These are phyloP conservation scores for Neodiprion pinetum DNA, from an alignment of 1,140 invertebrate species.

Conservation along the genomic window DNA sequence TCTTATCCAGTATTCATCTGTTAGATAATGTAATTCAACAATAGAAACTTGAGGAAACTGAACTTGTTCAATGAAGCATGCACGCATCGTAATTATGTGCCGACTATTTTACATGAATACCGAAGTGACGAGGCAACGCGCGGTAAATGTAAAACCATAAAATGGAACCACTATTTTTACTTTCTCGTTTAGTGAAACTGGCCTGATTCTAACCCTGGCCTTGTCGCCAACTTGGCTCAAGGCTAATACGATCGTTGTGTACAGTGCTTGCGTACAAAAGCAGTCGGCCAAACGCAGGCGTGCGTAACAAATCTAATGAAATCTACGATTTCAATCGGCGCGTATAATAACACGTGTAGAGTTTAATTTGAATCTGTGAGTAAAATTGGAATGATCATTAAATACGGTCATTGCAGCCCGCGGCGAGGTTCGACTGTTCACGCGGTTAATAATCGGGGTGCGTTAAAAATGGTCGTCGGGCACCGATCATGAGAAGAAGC, in stretches of 20 bases:
- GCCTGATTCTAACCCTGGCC: not conserved
- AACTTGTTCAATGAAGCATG: no score
- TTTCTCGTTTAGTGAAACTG: constrained; percentile 1
- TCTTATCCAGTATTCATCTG: no score
- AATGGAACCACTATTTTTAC: not conserved
- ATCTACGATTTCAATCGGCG: not conserved
- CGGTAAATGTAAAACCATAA: not conserved
- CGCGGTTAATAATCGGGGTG: no score
- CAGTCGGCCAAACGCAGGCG: not conserved
- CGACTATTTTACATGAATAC: not conserved
- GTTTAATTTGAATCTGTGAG: no score
- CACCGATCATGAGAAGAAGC: not conserved
- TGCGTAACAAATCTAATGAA: constrained; percentile 1
- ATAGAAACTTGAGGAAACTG: no score
- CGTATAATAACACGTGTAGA: not conserved
- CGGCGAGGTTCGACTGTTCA: no score
- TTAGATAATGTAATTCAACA: no score
- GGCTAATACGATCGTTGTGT: not conserved
- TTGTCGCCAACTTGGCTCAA: not conserved
- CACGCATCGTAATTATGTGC: no score
- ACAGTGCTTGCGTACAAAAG: not conserved
- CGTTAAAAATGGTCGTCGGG: not conserved
- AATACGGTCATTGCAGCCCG: no score
- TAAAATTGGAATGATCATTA: no score
- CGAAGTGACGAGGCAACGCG: not conserved